Evolutionary conservation across 2,888 invertebrate genomes (phyloP), one percentile per base, ranked within the genome.

Genomic region (Drosophila ezoana): DNA sequence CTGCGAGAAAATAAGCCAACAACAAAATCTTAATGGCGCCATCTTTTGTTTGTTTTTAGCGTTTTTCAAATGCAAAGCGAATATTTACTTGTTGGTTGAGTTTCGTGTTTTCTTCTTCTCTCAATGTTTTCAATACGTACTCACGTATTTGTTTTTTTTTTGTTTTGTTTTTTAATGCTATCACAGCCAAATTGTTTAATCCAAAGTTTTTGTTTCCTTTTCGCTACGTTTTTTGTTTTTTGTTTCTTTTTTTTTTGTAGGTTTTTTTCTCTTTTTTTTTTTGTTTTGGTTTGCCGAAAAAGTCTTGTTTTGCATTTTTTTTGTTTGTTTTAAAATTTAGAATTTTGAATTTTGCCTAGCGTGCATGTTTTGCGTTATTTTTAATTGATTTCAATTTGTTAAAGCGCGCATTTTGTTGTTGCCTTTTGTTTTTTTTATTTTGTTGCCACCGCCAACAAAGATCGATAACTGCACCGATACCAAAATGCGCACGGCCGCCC

Each of bases 141-240:
- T 51, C 43, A 54, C 56, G 49, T 63, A 18, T 33, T 48, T 59
- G 23, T 60, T 41, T 53, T 57, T 54, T 64, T 63, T 56, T 58
- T 32, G 14, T 66, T 70, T 79, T 76, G 73, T 73, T 75, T 78
- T 81, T 89, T 87, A 89, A 89, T 90, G 89, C 91, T 92, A 92
- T 92, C 92, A 92, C 92, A 92, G 92, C 92, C 92, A 92, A 92
- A 92, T 92, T 91, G 85, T 91, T 91, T 88, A 89, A 90, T 90
- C 89, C 91, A 90, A 91, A 89, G 88, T 87, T 90, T 79, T 75
- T 72, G 61, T 72, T 72, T 79, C 63, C 47, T 48, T 60, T 74
- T 68, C 43, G 33, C 67, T 53, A 45, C 37, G 14, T 57, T 16
- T 53, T 62, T 53, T 57, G 40, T 47, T 53, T 61, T 38, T 45